Evolutionary conservation across 2,888 invertebrate genomes (phyloP).

Genomic region (Frankliniella intonsa): DNA sequence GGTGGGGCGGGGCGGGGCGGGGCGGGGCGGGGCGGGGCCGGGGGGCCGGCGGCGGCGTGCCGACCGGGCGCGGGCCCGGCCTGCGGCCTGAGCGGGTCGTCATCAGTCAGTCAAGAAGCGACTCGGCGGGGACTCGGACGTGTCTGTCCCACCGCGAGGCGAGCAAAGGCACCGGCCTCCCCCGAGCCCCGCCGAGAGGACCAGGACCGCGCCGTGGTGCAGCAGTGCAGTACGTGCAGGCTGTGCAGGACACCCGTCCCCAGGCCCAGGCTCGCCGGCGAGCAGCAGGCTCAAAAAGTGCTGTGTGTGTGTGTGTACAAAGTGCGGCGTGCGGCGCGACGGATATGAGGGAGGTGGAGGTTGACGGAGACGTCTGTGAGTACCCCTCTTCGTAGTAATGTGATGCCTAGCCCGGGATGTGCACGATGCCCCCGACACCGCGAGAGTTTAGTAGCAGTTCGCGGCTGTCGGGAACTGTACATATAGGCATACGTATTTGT

Average conservation of each 20-base stretch:
- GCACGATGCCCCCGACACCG: too few species aligned
- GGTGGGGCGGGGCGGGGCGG: too few species aligned
- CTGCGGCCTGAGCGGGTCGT: neutral
- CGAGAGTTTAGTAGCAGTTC: too few species aligned
- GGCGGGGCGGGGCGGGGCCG: too few species aligned
- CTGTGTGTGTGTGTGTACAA: neutral
- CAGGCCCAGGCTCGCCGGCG: neutral
- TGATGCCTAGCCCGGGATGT: too few species aligned
- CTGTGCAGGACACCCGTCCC: too few species aligned
- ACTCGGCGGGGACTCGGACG: neutral
- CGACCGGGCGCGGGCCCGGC: too few species aligned
- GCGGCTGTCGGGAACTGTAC: too few species aligned
- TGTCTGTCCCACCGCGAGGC: neutral
- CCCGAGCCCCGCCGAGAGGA: neutral
- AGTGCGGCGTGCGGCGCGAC: neutral
- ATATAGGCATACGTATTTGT: too few species aligned
- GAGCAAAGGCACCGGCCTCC: neutral
- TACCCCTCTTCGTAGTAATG: neutral
- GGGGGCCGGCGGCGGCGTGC: too few species aligned
- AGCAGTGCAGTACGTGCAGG: too few species aligned
- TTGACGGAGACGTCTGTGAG: neutral
- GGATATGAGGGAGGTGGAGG: neutral
- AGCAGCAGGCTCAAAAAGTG: too few species aligned
- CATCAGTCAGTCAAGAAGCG: conserved; percentile 1
- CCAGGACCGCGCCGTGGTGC: neutral